Percentiles rank a stretch among this genome's conserved stretches.
phyloP scores from a whole-genome alignment of 2,113 vertebrate species.

The Tichodroma muraria region DNA sequence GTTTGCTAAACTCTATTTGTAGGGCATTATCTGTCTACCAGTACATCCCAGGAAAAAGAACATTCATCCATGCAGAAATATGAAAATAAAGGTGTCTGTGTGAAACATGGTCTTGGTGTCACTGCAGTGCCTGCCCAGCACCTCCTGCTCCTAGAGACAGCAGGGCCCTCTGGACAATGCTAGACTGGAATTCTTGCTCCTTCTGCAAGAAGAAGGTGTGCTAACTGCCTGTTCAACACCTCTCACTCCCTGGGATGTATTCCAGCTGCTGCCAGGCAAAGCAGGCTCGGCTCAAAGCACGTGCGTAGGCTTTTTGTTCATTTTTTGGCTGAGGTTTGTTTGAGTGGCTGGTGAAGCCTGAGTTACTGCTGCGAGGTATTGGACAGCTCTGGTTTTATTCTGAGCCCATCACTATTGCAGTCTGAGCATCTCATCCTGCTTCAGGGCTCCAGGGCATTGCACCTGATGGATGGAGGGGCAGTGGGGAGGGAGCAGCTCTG shows the following conservation, averaged over 20 bases:
- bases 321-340: background rate
- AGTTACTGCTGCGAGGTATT: background rate
- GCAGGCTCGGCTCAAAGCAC: rapidly evolving
- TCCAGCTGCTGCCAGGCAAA: background rate
- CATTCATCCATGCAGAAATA: background rate
- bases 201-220: background rate
- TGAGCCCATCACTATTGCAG: background rate
- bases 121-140: background rate
- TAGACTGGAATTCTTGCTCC: background rate
- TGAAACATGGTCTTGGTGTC: background rate
- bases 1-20: background rate
- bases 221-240: background rate
- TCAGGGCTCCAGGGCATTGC: rapidly evolving
- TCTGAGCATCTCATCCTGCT: background rate
- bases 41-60: background rate
- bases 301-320: rapidly evolving
- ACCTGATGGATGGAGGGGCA: background rate
- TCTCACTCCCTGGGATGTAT: rapidly evolving
- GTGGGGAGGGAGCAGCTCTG: background rate
- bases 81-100: slow-evolving; percentile 35
- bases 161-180: background rate
- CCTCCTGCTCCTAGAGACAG: background rate
- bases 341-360: rapidly evolving
- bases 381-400: background rate
- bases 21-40: background rate